Evolutionary conservation across 30 jellyfish, hydroid and myxozoan genomes (phyloP).

Genomic region (Rhopilema esculentum): DNA sequence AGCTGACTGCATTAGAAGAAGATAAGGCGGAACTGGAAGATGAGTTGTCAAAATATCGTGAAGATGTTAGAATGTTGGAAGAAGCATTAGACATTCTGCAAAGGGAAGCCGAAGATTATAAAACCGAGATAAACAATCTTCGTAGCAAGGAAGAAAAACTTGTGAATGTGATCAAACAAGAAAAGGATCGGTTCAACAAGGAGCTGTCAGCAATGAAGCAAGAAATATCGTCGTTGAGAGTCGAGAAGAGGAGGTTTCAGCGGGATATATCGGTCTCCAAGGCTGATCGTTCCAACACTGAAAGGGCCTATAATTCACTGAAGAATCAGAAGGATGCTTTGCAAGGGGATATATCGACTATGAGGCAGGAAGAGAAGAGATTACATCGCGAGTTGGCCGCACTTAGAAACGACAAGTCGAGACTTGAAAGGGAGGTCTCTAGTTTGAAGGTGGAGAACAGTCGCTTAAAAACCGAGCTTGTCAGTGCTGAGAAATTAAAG

Average conservation of each 20-base stretch:
- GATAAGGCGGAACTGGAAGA: slow-evolving; percentile 97
- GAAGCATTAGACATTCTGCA: slow-evolving; percentile 93
- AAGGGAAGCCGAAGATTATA: slow-evolving; percentile 92
- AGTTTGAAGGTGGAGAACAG: slow-evolving; percentile 87
- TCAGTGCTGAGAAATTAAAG: slow-evolving; percentile 88
- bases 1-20: slow-evolving; percentile 96
- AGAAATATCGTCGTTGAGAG: slow-evolving; percentile 92
- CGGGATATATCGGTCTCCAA: slow-evolving; percentile 94
- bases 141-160: slow-evolving; percentile 89
- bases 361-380: slow-evolving; percentile 93
- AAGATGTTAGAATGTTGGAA: slow-evolving; percentile 98
- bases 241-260: slow-evolving; percentile 96
- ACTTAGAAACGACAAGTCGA: slow-evolving; percentile 83
- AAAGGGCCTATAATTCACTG: slow-evolving; percentile 95
- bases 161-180: slow-evolving; percentile 77
- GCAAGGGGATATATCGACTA: slow-evolving; percentile 84
- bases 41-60: slow-evolving; percentile 90
- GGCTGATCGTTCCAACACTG: slow-evolving; percentile 97
- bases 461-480: slow-evolving; percentile 89
- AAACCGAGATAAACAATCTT: slow-evolving; percentile 74
- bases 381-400: slow-evolving; percentile 89
- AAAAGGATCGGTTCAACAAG: slow-evolving; percentile 89
- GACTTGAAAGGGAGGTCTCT: slow-evolving; percentile 93
- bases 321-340: slow-evolving; percentile 93
- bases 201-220: slow-evolving; percentile 92